phyloP scores from a whole-genome alignment of 2,113 vertebrate species.

The Heterotis niloticus region DNA sequence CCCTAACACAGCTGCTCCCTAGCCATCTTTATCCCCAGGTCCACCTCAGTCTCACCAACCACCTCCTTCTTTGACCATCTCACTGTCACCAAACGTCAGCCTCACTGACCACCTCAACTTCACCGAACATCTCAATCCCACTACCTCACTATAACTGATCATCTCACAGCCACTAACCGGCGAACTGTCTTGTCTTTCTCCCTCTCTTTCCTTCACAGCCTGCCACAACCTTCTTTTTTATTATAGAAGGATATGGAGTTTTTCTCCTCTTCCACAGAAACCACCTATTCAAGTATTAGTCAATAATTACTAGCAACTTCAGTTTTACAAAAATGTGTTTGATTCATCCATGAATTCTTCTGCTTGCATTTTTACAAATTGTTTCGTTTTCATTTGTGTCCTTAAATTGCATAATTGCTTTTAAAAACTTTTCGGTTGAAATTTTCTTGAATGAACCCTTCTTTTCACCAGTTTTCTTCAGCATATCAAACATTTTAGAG shows the following conservation, averaged over 20 bases:
- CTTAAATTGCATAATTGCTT: neutral
- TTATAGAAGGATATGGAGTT: conserved; percentile 29
- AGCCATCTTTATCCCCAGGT: no score
- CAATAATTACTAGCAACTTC: neutral
- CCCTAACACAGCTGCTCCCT: neutral
- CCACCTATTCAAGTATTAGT: neutral
- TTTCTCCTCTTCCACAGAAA: conserved; percentile 1
- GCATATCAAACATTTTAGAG: neutral
- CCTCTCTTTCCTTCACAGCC: conserved; percentile 15
- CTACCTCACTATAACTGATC: no score
- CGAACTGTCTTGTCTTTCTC: conserved; percentile 14
- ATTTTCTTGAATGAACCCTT: neutral
- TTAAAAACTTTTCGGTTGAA: neutral
- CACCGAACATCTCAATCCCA: no score
- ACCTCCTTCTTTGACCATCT: no score
- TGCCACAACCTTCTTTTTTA: conserved; percentile 16
- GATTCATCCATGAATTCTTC: no score
- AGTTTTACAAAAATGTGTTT: neutral
- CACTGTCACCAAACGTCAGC: no score
- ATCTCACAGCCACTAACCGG: no score
- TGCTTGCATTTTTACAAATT: no score
- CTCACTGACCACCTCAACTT: no score
- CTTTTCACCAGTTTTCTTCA: neutral
- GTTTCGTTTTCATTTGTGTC: neutral
- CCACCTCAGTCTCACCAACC: no score